Conservation (phyloP, 2,113 vertebrate genomes). For the Junco hyemalis region DNA sequence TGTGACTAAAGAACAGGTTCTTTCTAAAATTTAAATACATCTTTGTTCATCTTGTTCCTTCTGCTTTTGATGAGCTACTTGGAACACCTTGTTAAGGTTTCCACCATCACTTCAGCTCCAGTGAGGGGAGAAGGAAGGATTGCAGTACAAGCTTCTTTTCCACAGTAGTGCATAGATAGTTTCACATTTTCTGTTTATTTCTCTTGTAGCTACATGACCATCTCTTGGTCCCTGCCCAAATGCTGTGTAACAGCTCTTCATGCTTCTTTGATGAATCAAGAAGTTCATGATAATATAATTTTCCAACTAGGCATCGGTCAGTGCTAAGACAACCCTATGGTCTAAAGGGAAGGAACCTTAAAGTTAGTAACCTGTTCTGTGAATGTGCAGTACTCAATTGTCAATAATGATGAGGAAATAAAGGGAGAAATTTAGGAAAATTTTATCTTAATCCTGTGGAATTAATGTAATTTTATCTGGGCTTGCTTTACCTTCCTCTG, state of each 20-base stretch:
- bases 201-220: not conserved
- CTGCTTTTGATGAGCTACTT: constrained; percentile 21
- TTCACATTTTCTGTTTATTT: not conserved
- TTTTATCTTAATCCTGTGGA: not conserved
- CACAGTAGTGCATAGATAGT: not conserved
- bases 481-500: not conserved
- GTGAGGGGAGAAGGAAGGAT: not conserved
- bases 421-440: not conserved
- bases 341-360: not conserved
- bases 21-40: not conserved
- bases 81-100: not conserved
- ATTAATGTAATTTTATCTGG: not conserved
- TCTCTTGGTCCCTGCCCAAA: not conserved
- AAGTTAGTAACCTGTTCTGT: not conserved
- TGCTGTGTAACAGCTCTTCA: not conserved
- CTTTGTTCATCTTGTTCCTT: not conserved
- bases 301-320: not conserved
- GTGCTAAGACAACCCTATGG: fast-evolving
- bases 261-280: not conserved
- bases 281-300: not conserved
- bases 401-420: not conserved
- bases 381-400: not conserved
- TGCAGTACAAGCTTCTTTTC: not conserved
- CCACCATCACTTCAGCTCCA: not conserved
- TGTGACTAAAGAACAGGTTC: not conserved